Evolutionary conservation across 2,888 invertebrate genomes (phyloP), one percentile per base, ranked within the genome.

Genomic region (Linnaemya vulpina): DNA sequence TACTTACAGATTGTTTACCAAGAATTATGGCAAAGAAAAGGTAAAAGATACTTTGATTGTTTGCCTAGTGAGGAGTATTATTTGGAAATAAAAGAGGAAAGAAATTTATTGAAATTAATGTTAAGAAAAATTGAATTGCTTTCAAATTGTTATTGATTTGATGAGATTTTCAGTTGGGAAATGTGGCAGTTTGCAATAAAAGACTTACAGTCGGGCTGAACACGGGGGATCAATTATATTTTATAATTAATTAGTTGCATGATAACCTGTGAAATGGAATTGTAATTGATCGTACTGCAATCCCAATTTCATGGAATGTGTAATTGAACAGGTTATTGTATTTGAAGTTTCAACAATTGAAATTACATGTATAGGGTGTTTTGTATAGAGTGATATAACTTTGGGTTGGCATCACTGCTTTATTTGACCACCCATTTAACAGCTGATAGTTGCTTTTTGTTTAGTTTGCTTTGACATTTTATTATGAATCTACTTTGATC

Each of bases 1-100:
- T 71, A 75, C 62, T 67, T 74, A 22, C 73, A 76, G 67, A 73
- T 80, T 80, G 76, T 84, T 75, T 76, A 71, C 60, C 49, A 78
- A 82, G 78, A 60, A 67, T 75, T 65, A 63, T 67, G 17, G 3
- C 30, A 5, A 74, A 43, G n/a, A n/a, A 60, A 49, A 80, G 40
- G 79, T 73, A 73, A 53, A n/a, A 62, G 17, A 49, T 58, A 38
- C 20, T 40, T 2, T 13, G 9, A 51, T 77, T 67, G 58, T 67
- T 22, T 51, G 15, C 38, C 15, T n/a, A 71, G 53, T 62, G 63
- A 63, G 63, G 43, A 53, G 63, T 63, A 53, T 65, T 65, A 65
- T 17, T 9, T 30, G 22, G 40, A 30, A 11, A 43, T 43, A 17
- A 20, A 46, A 17, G 11, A 22, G 40, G 25, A 22, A 63, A n/a